These are phyloP conservation scores for Halcyon malimbica DNA, from an alignment of 2,113 vertebrate genomes.

Conservation along the genomic window DNA sequence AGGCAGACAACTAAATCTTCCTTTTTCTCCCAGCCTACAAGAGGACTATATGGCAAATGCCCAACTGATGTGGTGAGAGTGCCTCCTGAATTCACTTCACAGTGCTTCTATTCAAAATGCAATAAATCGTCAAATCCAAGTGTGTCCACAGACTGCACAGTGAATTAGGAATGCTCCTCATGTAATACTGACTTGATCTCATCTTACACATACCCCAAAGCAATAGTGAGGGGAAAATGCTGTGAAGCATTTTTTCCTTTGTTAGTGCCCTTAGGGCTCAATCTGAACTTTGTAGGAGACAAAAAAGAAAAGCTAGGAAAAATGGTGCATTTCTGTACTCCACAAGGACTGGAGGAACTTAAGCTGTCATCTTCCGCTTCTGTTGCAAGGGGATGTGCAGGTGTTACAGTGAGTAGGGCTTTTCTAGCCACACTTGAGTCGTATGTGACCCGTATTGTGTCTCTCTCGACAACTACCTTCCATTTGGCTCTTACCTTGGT, in stretches of 20 bases:
- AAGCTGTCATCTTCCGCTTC: not conserved
- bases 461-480: not conserved
- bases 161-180: constrained; percentile 53
- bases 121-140: constrained; percentile 22
- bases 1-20: not conserved
- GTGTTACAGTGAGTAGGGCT: not conserved
- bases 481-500: not conserved
- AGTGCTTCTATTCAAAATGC: constrained; percentile 12
- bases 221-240: constrained; percentile 53
- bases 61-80: not conserved
- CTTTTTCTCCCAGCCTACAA: not conserved
- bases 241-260: constrained; percentile 68
- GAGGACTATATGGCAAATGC: not conserved
- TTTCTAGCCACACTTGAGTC: not conserved
- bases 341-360: constrained; percentile 5
- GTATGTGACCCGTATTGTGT: not conserved
- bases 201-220: constrained; percentile 69
- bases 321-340: constrained; percentile 30
- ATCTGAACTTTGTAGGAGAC: constrained; percentile 65
- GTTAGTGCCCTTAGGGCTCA: constrained; percentile 63
- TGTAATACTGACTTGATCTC: constrained; percentile 58
- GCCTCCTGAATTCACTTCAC: not conserved
- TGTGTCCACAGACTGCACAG: not conserved
- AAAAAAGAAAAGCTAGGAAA: constrained; percentile 50
- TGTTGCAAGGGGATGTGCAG: not conserved